A percentile compares a stretch with the other conserved stretches of the same genome.
These are phyloP conservation scores for Steatornis caripensis DNA, from an alignment of 2,113 vertebrate genomes.

Conservation along the genomic window DNA sequence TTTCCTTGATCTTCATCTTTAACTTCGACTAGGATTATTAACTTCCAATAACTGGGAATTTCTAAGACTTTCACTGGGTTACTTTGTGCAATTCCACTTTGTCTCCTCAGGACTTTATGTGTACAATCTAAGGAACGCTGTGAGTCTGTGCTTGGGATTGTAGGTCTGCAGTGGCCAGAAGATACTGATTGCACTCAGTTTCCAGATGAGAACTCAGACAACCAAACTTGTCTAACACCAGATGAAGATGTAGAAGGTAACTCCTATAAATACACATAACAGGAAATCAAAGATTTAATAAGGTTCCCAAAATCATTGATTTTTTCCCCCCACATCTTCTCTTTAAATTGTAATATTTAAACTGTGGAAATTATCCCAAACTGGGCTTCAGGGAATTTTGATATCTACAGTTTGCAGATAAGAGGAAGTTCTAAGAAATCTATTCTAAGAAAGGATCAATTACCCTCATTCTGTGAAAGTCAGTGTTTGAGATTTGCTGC, in stretches of 20 bases:
- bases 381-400: not conserved
- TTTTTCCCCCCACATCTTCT: not conserved
- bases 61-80: not conserved
- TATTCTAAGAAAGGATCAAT: not conserved
- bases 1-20: not conserved
- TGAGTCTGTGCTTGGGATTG: conserved; percentile 90
- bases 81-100: not conserved
- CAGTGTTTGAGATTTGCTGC: not conserved
- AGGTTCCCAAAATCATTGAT: not conserved
- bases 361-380: not conserved
- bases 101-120: conserved; percentile 81
- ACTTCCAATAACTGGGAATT: not conserved
- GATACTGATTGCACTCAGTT: conserved; percentile 91
- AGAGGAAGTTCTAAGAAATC: not conserved
- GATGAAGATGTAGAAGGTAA: conserved; percentile 87
- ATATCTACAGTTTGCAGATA: not conserved
- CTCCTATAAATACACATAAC: not conserved
- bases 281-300: not conserved
- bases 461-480: not conserved
- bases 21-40: not conserved
- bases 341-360: not conserved
- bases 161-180: conserved; percentile 95
- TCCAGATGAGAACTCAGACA: conserved; percentile 83
- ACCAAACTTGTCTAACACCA: conserved; percentile 85
- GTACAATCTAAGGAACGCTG: conserved; percentile 87